Conservation (phyloP, 2,888 invertebrate genomes). For the Sphecodes monilicornis region DNA sequence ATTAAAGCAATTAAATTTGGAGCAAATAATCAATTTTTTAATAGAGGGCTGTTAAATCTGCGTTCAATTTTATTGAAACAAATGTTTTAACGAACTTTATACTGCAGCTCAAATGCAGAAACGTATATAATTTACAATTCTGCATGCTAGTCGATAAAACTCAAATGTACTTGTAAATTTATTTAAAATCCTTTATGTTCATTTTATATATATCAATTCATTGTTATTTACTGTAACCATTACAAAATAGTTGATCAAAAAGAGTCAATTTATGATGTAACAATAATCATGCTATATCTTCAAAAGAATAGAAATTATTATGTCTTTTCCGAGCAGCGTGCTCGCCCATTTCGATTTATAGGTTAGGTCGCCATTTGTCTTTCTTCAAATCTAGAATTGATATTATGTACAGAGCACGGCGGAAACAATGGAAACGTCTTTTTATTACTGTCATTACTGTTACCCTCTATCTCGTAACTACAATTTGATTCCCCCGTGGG, state of each 20-base stretch:
- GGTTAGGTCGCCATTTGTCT: background rate
- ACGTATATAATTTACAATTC: too few relatives aligned
- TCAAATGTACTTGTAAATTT: too few relatives aligned
- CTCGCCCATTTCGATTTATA: background rate
- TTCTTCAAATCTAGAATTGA: background rate
- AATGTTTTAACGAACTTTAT: background rate
- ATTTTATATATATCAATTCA: too few relatives aligned
- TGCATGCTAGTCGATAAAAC: too few relatives aligned
- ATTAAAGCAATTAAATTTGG: background rate
- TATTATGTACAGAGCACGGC: background rate
- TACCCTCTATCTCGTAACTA: constrained; percentile 28
- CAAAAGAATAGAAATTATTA: background rate
- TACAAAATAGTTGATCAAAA: too few relatives aligned
- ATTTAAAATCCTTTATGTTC: too few relatives aligned
- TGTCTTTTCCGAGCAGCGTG: background rate
- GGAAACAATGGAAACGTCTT: background rate
- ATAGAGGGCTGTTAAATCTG: background rate
- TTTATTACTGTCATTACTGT: constrained; percentile 5
- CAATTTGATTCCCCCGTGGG: constrained; percentile 33
- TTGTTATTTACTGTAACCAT: too few relatives aligned
- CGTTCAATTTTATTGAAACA: background rate
- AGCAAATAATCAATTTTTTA: background rate
- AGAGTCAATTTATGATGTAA: background rate
- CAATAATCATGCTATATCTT: background rate
- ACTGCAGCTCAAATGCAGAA: too few relatives aligned